Percentiles rank a stretch among this genome's conserved stretches.
phyloP scores from a whole-genome alignment of 2,797 vertebrate species.

The Helostoma temminkii region DNA sequence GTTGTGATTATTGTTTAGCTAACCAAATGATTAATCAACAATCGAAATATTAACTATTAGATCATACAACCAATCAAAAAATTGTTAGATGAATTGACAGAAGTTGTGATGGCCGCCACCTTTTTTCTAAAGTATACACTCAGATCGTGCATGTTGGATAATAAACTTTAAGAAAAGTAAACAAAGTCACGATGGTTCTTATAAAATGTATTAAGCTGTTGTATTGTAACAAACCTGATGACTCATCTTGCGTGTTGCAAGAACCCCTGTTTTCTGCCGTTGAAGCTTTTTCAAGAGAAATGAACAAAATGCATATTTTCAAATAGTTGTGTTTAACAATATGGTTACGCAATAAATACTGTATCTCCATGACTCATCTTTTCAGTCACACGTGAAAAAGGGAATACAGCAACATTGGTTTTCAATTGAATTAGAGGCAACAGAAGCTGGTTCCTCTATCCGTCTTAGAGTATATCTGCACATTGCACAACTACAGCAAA shows the following conservation, averaged over 20 bases:
- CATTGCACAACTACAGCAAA: background rate
- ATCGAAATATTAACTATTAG: too few relatives aligned
- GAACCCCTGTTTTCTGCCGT: constrained; percentile 43
- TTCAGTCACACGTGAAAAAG: constrained; percentile 13
- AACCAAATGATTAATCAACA: too few relatives aligned
- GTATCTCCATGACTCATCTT: constrained; percentile 27
- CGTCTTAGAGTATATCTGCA: background rate
- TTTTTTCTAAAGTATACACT: too few relatives aligned
- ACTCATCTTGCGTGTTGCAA: constrained; percentile 52
- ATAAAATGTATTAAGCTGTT: constrained; percentile 16
- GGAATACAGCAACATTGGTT: constrained; percentile 7
- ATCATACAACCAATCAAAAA: too few relatives aligned
- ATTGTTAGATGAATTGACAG: too few relatives aligned
- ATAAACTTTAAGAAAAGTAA: background rate
- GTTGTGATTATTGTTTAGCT: too few relatives aligned
- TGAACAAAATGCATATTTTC: constrained; percentile 31
- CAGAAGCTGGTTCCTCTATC: background rate
- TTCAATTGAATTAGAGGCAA: constrained; percentile 7
- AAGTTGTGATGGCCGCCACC: too few relatives aligned
- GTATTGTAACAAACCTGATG: constrained; percentile 52
- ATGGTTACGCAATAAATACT: background rate
- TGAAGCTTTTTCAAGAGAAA: constrained; percentile 44
- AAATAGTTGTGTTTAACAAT: constrained; percentile 11
- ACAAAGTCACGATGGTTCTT: background rate
- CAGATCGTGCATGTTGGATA: too few relatives aligned